Conservation (phyloP, 1,140 invertebrate genomes). For the Platorchestia sp. region DNA sequence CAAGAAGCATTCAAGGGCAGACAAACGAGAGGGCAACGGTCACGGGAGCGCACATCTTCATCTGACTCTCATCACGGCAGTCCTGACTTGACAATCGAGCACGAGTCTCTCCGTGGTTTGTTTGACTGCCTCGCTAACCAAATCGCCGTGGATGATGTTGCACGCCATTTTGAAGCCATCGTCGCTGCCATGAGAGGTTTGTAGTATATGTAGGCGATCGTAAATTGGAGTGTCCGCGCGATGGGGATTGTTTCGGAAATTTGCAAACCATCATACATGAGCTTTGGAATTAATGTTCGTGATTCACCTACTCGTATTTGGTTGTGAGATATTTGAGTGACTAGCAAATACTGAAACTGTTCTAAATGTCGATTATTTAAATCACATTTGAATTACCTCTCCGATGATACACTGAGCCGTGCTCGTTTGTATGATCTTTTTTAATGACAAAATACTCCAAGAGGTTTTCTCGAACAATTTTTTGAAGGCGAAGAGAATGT, state of each 20-base stretch:
- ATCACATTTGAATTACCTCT: background rate
- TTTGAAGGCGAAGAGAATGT: too few species aligned
- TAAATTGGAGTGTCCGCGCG: background rate
- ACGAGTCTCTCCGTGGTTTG: background rate
- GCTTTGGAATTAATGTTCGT: too few species aligned
- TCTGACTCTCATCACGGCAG: too few species aligned
- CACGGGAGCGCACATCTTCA: background rate
- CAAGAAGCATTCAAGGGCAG: background rate
- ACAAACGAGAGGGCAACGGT: background rate
- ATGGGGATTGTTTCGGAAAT: background rate
- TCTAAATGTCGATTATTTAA: background rate
- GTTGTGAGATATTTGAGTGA: background rate
- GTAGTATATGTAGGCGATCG: background rate
- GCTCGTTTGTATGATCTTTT: background rate
- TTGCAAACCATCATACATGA: background rate
- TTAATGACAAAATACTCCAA: too few species aligned
- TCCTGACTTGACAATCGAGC: background rate
- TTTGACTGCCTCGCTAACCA: background rate
- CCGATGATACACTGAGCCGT: background rate
- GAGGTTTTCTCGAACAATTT: too few species aligned
- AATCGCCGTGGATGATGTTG: background rate
- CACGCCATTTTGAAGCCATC: background rate
- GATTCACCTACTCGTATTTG: background rate
- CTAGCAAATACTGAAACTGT: background rate
- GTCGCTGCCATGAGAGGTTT: background rate